Conservation (phyloP, 2,797 vertebrate genomes). For the Acrossocheilus wenchowensis region DNA sequence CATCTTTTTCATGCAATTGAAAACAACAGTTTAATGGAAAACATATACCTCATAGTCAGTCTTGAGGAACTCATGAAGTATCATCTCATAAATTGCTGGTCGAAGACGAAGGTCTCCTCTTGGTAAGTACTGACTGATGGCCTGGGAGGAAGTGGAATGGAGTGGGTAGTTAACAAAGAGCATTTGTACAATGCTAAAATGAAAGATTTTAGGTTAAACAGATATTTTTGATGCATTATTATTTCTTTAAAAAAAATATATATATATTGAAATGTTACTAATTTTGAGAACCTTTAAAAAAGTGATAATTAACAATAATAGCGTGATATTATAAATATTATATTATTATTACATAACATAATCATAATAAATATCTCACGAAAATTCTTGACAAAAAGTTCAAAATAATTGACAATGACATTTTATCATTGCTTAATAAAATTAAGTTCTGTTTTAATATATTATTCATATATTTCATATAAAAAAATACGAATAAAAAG, state of each 20-base stretch:
- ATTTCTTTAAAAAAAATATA: neutral
- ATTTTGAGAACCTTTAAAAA: neutral
- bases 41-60: constrained; percentile 91
- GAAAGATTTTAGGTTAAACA: constrained; percentile 10
- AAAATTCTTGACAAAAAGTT: neutral
- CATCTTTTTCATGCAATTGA: neutral
- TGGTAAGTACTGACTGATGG: constrained; percentile 96
- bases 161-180: neutral
- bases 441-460: constrained; percentile 2
- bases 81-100: constrained; percentile 98
- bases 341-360: no score
- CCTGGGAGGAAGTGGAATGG: constrained; percentile 74
- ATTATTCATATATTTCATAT: neutral
- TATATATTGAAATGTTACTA: neutral
- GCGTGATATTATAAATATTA: neutral
- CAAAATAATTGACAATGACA: neutral
- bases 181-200: neutral
- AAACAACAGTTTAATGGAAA: neutral
- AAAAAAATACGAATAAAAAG: no score
- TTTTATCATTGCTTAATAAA: neutral
- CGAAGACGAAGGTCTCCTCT: constrained; percentile 93
- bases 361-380: neutral
- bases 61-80: constrained; percentile 95
- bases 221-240: neutral
- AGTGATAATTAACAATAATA: neutral